Conservation (phyloP, 2,888 invertebrate species). For the Coenonympha glycerion region DNA sequence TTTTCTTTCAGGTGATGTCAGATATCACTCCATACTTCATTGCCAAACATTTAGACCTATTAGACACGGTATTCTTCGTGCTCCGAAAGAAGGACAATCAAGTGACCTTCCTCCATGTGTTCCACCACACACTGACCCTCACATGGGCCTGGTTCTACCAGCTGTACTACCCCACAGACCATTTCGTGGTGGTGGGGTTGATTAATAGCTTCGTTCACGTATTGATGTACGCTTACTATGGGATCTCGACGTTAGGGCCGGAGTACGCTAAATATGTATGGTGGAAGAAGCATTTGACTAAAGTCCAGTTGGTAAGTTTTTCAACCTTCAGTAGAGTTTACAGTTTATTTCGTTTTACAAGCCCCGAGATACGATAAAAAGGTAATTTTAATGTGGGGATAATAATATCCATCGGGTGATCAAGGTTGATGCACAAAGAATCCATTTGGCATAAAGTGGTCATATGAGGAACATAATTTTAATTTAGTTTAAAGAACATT, state of each 20-base stretch:
- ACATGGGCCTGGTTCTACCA: constrained; percentile 86
- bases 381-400: too few relatives aligned
- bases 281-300: constrained; percentile 92
- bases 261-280: constrained; percentile 83
- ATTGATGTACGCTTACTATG: constrained; percentile 88
- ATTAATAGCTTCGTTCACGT: constrained; percentile 87
- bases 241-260: constrained; percentile 84
- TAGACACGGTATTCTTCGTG: constrained; percentile 92
- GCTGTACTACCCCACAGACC: constrained; percentile 84
- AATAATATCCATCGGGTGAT: too few relatives aligned
- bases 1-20: constrained; percentile 52
- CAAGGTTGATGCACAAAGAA: too few relatives aligned
- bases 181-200: constrained; percentile 83
- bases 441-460: too few relatives aligned
- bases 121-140: constrained; percentile 88
- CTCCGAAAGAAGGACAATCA: constrained; percentile 86
- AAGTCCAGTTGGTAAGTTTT: constrained; percentile 82
- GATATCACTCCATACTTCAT: constrained; percentile 83
- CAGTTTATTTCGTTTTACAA: too few relatives aligned
- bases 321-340: too few relatives aligned
- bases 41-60: constrained; percentile 84
- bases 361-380: too few relatives aligned
- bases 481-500: too few relatives aligned
- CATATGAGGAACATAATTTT: too few relatives aligned
- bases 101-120: constrained; percentile 90